phyloP scores from a whole-genome alignment of 1,140 invertebrate genomes.

The Scaptomyza pallida region DNA sequence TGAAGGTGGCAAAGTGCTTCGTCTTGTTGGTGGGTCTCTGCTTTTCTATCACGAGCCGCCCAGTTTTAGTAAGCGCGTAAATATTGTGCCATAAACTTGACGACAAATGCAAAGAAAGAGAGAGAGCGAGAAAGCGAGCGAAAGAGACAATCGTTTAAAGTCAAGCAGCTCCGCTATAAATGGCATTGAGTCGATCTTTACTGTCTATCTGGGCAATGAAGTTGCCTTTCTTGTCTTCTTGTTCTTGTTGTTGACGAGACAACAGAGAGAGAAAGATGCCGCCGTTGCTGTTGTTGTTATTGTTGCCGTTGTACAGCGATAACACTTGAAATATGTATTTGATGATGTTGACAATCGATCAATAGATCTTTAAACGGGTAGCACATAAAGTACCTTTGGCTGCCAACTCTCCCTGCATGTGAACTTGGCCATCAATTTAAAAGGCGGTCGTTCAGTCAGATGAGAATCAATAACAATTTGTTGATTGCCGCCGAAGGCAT shows the following conservation, averaged over 20 bases:
- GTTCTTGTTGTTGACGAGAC: slow-evolving; percentile 6
- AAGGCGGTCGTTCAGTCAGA: slow-evolving; percentile 70
- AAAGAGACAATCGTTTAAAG: slow-evolving; percentile 50
- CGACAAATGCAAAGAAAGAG: not conserved
- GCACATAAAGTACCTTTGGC: slow-evolving; percentile 58
- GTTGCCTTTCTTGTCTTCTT: slow-evolving; percentile 47
- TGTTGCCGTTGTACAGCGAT: slow-evolving; percentile 18
- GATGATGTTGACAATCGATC: slow-evolving; percentile 75
- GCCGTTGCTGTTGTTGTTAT: slow-evolving; percentile 27
- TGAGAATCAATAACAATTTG: slow-evolving; percentile 76
- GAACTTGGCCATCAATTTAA: slow-evolving; percentile 60
- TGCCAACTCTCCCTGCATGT: slow-evolving; percentile 46
- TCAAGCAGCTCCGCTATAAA: slow-evolving; percentile 58
- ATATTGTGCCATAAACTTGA: slow-evolving; percentile 44
- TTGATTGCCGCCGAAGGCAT: slow-evolving; percentile 33
- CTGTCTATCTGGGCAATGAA: slow-evolving; percentile 63
- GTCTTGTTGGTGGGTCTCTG: not conserved
- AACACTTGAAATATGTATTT: slow-evolving; percentile 72
- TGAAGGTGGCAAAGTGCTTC: slow-evolving; percentile 26
- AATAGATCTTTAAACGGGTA: slow-evolving; percentile 63
- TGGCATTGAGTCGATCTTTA: slow-evolving; percentile 60
- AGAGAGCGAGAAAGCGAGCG: not conserved
- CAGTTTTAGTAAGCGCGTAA: slow-evolving; percentile 18
- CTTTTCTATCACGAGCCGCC: not conserved
- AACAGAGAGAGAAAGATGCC: slow-evolving; percentile 30